Percentiles rank a stretch among this genome's conserved stretches.
Evolutionary conservation across 92 coral and sea anemone genomes (phyloP).

Genomic region (Paramuricea clavata): DNA sequence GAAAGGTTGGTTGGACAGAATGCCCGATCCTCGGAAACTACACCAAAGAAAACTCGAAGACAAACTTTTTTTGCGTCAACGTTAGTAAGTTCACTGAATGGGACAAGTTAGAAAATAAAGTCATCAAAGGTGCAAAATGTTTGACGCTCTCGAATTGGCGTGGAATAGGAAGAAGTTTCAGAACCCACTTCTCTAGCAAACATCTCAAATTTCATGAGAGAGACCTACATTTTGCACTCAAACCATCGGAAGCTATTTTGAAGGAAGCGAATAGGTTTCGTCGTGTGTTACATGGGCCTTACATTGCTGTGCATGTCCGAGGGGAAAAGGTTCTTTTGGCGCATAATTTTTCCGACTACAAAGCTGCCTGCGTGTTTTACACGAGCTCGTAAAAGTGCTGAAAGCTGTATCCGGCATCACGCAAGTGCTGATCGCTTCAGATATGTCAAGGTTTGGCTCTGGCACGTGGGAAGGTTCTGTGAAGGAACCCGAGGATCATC

Average conservation of each 20-base stretch:
- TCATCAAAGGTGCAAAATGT: no score
- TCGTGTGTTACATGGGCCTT: conserved; percentile 43
- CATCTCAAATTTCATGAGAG: conserved; percentile 66
- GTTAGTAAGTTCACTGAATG: conserved; percentile 71
- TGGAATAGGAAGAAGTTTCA: no score
- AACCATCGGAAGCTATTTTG: conserved; percentile 63
- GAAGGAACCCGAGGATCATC: neutral
- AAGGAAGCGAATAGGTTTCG: conserved; percentile 44
- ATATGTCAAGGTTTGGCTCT: conserved; percentile 77
- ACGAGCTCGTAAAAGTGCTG: conserved; percentile 57
- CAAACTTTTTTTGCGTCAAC: conserved; percentile 75
- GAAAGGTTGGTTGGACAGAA: conserved; percentile 75
- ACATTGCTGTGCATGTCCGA: conserved; percentile 81
- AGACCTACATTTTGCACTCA: conserved; percentile 72
- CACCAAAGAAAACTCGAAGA: conserved; percentile 67
- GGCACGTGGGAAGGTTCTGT: conserved; percentile 30
- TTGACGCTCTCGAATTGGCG: no score
- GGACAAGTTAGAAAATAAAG: conserved; percentile 61
- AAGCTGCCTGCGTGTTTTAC: conserved; percentile 70
- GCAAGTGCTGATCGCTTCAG: no score
- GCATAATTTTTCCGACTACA: conserved; percentile 76
- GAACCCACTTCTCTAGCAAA: no score
- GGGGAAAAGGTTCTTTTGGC: conserved; percentile 82
- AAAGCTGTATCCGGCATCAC: conserved; percentile 43
- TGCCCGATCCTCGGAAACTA: conserved; percentile 77